Evolutionary conservation across 2,113 vertebrate species (phyloP).

Genomic region (Meles meles): DNA sequence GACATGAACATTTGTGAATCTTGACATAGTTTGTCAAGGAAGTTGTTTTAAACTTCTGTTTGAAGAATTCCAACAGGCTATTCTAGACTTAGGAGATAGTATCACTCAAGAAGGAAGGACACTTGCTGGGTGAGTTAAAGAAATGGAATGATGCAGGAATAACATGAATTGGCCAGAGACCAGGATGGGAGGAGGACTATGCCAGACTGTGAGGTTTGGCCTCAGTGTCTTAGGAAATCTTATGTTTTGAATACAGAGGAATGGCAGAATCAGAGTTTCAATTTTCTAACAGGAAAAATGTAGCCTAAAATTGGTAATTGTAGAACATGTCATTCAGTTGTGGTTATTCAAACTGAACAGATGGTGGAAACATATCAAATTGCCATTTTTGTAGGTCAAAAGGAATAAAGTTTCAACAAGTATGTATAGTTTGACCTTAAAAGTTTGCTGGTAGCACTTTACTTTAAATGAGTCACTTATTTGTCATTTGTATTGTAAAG

Average conservation of each 20-base stretch:
- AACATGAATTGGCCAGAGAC: not conserved
- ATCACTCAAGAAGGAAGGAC: not conserved
- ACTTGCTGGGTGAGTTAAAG: not conserved
- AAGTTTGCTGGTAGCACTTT: not conserved
- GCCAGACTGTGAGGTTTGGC: not conserved
- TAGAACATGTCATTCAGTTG: not conserved
- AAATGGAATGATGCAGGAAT: not conserved
- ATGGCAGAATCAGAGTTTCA: not conserved
- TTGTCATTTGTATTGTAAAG: not conserved
- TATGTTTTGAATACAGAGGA: not conserved
- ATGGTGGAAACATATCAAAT: not conserved
- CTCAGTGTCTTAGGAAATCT: not conserved
- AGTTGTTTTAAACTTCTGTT: not conserved
- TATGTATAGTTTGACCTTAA: not conserved
- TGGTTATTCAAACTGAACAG: conserved; percentile 18
- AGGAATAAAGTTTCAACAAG: not conserved
- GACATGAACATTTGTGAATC: not conserved
- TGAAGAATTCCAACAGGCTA: not conserved
- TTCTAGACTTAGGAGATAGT: not conserved
- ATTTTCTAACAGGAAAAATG: not conserved
- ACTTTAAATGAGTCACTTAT: not conserved
- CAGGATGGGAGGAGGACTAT: not conserved
- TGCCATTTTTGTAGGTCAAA: conserved; percentile 14
- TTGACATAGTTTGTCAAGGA: not conserved
- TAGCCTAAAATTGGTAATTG: not conserved